Conservation (phyloP, 2,797 vertebrate species). For the Simalia tracyae region DNA sequence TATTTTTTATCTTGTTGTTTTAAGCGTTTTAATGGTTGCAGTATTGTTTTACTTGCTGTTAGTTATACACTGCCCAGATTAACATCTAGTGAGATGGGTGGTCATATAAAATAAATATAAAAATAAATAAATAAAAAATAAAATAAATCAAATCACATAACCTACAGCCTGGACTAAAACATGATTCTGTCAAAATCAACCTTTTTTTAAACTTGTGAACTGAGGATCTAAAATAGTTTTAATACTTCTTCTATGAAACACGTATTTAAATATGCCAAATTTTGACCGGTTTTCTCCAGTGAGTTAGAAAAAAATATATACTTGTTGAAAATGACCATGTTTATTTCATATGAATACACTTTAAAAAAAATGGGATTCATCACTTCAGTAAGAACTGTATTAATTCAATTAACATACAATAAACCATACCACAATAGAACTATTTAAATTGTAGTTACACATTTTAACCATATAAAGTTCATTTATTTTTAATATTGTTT, state of each 20-base stretch:
- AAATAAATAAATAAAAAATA: no score
- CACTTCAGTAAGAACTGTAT: neutral
- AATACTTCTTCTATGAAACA: neutral
- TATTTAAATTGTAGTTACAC: neutral
- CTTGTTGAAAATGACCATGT: neutral
- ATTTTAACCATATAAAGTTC: neutral
- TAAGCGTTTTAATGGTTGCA: no score
- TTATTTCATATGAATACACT: neutral
- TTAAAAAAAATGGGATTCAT: neutral
- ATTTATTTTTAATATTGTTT: neutral
- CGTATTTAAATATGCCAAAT: neutral
- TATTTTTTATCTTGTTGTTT: no score
- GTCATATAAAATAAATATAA: no score
- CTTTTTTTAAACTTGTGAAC: neutral
- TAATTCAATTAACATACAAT: neutral
- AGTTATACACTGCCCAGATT: no score
- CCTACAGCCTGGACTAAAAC: no score
- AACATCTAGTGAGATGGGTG: no score
- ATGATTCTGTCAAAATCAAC: neutral
- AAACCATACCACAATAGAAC: neutral
- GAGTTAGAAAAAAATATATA: neutral
- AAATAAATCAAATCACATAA: no score
- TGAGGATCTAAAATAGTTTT: neutral
- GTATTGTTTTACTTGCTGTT: no score
- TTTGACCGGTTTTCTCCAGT: neutral